phyloP scores from a whole-genome alignment of 1,140 invertebrate species.

The Drosophila funebris region DNA sequence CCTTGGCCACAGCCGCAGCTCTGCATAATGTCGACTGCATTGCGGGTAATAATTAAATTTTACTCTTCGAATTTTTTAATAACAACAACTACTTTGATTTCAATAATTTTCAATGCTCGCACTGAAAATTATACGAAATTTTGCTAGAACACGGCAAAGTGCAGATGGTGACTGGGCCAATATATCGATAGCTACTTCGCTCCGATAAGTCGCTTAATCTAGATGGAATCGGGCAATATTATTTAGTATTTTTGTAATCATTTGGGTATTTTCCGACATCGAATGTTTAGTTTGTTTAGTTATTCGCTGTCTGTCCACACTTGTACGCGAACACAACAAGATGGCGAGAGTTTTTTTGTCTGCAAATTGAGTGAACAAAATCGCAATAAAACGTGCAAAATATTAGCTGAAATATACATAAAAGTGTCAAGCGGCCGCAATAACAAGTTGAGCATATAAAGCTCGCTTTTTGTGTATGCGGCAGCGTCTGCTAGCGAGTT shows the following conservation, averaged over 20 bases:
- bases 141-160: slow-evolving; percentile 36
- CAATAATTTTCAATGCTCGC: slow-evolving; percentile 35
- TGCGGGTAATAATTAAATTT: slow-evolving; percentile 36
- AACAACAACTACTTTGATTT: slow-evolving; percentile 48
- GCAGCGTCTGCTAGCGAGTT: slow-evolving; percentile 48
- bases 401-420: slow-evolving; percentile 34
- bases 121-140: slow-evolving; percentile 33
- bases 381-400: slow-evolving; percentile 55
- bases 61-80: slow-evolving; percentile 16
- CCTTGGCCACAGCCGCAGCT: slow-evolving; percentile 68
- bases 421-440: slow-evolving; percentile 37
- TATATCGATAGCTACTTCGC: slow-evolving; percentile 15
- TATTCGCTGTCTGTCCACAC: slow-evolving; percentile 57
- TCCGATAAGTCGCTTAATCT: not conserved
- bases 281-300: slow-evolving; percentile 35
- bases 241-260: slow-evolving; percentile 6
- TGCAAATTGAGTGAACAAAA: slow-evolving; percentile 60
- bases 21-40: slow-evolving; percentile 79
- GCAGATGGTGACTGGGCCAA: slow-evolving; percentile 35
- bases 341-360: slow-evolving; percentile 64
- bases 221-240: not conserved
- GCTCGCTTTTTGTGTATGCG: slow-evolving; percentile 42
- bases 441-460: slow-evolving; percentile 41
- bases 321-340: slow-evolving; percentile 73
- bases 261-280: not conserved